Conservation (phyloP, 2,797 vertebrate genomes). For the Mus spretus region DNA sequence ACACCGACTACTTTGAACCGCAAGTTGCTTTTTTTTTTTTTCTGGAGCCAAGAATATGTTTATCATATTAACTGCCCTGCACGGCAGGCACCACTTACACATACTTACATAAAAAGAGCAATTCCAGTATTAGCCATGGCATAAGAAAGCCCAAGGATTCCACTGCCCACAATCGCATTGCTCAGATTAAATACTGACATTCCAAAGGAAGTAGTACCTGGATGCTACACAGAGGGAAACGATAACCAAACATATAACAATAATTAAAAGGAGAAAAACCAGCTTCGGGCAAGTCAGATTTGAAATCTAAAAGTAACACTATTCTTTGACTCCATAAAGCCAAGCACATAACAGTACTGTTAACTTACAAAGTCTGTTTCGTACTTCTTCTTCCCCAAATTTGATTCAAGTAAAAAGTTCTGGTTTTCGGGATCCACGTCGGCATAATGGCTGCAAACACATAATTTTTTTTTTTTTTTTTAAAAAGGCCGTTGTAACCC, state of each 20-base stretch:
- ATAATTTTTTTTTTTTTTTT: background rate
- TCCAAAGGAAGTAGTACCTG: conserved; percentile 97
- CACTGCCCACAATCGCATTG: conserved; percentile 99
- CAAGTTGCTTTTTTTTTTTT: conserved; percentile 52
- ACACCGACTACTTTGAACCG: conserved; percentile 61
- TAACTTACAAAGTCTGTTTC: conserved; percentile 97
- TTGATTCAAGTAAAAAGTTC: conserved; percentile 95
- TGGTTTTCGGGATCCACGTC: conserved; percentile 96
- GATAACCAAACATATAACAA: conserved; percentile 84
- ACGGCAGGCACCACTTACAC: conserved; percentile 76
- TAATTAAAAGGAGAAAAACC: conserved; percentile 79
- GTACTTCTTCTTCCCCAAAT: conserved; percentile 96
- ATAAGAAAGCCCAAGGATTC: conserved; percentile 97
- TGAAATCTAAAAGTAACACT: conserved; percentile 80
- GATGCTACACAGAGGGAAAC: conserved; percentile 90
- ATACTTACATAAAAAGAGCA: conserved; percentile 98
- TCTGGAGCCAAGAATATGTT: conserved; percentile 70
- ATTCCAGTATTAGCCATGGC: conserved; percentile 99
- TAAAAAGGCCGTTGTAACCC: background rate
- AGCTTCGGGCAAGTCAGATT: conserved; percentile 82
- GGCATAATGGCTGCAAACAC: conserved; percentile 89
- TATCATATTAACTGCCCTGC: conserved; percentile 76
- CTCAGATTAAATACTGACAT: conserved; percentile 99
- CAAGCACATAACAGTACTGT: conserved; percentile 48
- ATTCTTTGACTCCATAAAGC: conserved; percentile 75